Percentiles rank a stretch among this genome's conserved stretches.
Conservation (phyloP, 2,113 vertebrate species). For the Mesitornis unicolor region DNA sequence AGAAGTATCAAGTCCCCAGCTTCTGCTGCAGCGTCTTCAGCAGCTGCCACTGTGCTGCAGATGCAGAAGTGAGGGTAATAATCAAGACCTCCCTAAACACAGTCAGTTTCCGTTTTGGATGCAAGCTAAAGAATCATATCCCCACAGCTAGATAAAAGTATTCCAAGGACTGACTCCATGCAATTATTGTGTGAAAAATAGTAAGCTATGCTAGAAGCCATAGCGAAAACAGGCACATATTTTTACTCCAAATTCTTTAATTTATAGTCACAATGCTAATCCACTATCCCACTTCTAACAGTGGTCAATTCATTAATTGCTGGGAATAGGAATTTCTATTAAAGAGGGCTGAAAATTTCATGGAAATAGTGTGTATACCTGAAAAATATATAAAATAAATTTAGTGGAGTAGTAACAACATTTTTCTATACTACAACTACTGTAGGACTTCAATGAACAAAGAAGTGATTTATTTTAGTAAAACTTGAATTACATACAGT, state of each 20-base stretch:
- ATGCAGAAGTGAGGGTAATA: background rate
- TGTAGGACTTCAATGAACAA: background rate
- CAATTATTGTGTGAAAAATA: background rate
- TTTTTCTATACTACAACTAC: background rate
- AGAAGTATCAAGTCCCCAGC: background rate
- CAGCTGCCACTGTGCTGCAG: background rate
- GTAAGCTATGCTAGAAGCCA: fast-evolving
- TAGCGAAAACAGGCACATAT: background rate
- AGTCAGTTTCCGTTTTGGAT: background rate
- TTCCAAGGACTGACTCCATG: background rate
- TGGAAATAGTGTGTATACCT: background rate
- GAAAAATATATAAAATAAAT: background rate
- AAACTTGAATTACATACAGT: background rate
- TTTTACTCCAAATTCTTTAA: background rate
- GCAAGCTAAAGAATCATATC: background rate
- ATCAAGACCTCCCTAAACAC: background rate
- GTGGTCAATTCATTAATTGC: background rate
- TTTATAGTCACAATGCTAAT: background rate
- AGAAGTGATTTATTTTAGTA: background rate
- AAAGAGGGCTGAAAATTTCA: background rate
- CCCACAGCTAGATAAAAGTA: background rate
- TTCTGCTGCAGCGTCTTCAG: background rate
- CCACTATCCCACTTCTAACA: background rate
- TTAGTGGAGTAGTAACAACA: background rate
- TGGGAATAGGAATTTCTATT: background rate